A percentile compares a stretch with the other conserved stretches of the same genome.
These are phyloP conservation scores for Hirundichthys speculiger DNA, from an alignment of 2,113 vertebrate species.

Conservation along the genomic window DNA sequence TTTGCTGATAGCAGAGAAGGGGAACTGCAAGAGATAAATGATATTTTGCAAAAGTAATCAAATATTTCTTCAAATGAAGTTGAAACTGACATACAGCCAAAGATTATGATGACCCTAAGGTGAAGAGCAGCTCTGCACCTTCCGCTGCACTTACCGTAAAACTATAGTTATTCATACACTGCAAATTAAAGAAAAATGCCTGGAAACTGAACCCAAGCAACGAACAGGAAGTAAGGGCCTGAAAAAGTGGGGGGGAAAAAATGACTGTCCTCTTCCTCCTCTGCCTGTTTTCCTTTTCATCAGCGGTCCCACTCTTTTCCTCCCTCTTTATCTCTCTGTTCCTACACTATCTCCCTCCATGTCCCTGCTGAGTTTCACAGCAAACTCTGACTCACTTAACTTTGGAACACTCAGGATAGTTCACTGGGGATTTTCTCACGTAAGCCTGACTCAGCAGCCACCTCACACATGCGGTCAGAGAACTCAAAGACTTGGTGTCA, in stretches of 20 bases:
- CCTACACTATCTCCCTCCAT: not conserved
- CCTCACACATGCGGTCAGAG: too few relatives aligned
- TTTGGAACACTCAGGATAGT: not conserved
- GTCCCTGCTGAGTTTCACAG: constrained; percentile 12
- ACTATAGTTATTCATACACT: constrained; percentile 11
- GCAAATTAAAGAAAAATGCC: constrained; percentile 65
- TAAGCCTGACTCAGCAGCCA: not conserved
- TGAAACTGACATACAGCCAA: too few relatives aligned
- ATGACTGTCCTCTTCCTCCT: constrained; percentile 62
- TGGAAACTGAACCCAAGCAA: constrained; percentile 52
- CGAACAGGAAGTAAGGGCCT: constrained; percentile 63
- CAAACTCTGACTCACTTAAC: constrained; percentile 4
- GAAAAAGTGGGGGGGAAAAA: constrained; percentile 16
- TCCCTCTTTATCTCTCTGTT: constrained; percentile 13
- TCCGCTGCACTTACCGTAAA: not conserved
- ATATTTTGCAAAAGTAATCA: too few relatives aligned
- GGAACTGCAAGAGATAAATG: too few relatives aligned
- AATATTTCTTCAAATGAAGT: too few relatives aligned
- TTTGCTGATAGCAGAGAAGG: too few relatives aligned
- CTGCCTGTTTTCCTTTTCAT: constrained; percentile 60
- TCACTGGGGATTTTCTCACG: not conserved
- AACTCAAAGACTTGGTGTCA: too few relatives aligned
- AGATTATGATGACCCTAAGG: too few relatives aligned
- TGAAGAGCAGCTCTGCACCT: not conserved
- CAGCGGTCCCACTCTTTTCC: constrained; percentile 20